phyloP scores from a whole-genome alignment of 2,888 invertebrate species.

The Tribolium freemani region DNA sequence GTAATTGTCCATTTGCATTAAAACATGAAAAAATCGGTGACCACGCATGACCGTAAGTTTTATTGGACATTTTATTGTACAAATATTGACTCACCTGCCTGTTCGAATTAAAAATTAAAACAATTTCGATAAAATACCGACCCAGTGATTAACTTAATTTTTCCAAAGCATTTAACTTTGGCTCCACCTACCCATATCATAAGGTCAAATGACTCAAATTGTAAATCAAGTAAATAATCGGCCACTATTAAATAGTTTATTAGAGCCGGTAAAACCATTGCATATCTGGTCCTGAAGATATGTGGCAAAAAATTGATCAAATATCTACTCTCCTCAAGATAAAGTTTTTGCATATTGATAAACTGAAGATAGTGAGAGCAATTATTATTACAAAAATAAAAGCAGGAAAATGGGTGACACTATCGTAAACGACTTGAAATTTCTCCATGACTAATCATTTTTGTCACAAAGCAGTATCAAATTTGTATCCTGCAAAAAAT shows the following conservation, averaged over 20 bases:
- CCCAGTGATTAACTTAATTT: background rate
- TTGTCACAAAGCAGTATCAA: background rate
- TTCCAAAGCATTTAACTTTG: background rate
- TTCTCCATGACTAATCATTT: slow-evolving; percentile 4
- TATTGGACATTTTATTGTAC: background rate
- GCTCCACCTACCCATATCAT: background rate
- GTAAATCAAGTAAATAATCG: background rate
- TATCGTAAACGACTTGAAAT: background rate
- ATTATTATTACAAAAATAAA: background rate
- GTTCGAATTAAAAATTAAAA: background rate
- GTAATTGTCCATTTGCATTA: background rate
- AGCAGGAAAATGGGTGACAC: background rate
- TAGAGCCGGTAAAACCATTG: background rate
- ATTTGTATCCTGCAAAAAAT: background rate
- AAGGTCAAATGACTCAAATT: background rate
- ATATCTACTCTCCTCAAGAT: too few species aligned
- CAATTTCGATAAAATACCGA: background rate
- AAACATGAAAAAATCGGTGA: background rate
- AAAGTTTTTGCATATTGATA: background rate
- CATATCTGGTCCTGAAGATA: background rate
- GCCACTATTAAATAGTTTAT: background rate
- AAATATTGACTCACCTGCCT: background rate
- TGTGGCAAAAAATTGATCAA: background rate
- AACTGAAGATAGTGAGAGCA: background rate
- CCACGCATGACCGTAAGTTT: background rate